These are phyloP conservation scores for Beroe forskalii DNA, from an alignment of 37 sponge, comb jelly and placozoan species.

Conservation along the genomic window DNA sequence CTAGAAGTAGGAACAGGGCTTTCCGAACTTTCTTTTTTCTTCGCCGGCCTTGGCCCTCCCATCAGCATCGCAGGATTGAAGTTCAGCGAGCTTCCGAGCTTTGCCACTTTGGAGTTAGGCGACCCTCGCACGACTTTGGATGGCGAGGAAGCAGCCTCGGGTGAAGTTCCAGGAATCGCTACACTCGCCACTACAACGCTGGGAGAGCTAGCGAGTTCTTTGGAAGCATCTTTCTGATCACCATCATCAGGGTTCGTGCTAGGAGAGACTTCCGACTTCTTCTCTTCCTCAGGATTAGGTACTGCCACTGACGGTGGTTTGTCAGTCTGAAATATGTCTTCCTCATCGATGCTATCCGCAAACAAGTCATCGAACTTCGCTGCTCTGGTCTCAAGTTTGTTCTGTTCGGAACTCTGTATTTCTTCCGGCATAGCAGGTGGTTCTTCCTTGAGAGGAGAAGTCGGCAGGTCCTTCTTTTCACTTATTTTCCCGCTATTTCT, in stretches of 20 bases:
- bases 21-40: neutral
- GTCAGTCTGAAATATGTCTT: neutral
- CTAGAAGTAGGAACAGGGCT: neutral
- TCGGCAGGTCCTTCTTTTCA: neutral
- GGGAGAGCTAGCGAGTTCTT: neutral
- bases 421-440: neutral
- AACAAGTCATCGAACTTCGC: neutral
- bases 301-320: neutral
- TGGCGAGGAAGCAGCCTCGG: neutral
- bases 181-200: neutral
- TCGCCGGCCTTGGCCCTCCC: neutral
- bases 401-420: neutral
- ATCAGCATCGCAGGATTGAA: conserved; percentile 42
- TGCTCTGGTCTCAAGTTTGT: neutral
- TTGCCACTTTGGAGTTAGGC: conserved; percentile 21
- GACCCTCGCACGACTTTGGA: neutral
- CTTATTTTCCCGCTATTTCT: neutral
- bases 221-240: neutral
- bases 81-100: neutral
- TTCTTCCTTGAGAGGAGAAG: neutral
- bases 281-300: neutral
- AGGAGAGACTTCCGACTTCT: neutral
- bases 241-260: neutral
- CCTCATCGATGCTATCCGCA: neutral
- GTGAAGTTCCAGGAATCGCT: neutral